phyloP scores from a whole-genome alignment of 2,797 vertebrate species.

The Remorina albescens region DNA sequence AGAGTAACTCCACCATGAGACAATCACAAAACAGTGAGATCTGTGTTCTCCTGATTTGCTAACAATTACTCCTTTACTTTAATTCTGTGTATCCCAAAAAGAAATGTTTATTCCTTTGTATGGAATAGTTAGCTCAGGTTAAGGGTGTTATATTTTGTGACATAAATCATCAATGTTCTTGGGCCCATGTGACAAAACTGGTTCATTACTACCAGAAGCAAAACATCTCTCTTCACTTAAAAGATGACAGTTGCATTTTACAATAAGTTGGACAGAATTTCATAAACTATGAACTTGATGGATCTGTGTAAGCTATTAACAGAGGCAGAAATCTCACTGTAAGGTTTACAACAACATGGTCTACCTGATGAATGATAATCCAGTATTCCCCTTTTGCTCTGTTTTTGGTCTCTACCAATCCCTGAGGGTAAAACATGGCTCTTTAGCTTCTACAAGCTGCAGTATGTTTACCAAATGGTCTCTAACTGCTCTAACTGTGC shows the following conservation, averaged over 20 bases:
- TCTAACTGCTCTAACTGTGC: too few species aligned
- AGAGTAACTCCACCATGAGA: background rate
- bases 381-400: too few species aligned
- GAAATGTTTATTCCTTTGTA: background rate
- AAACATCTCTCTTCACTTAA: conserved; percentile 26
- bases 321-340: too few species aligned
- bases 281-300: background rate
- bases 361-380: too few species aligned
- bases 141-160: background rate
- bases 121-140: background rate
- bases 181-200: conserved; percentile 30
- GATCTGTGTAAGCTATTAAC: too few species aligned
- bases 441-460: too few species aligned
- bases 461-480: too few species aligned
- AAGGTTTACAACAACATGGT: too few species aligned
- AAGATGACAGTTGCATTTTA: background rate
- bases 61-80: too few species aligned
- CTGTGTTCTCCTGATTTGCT: background rate
- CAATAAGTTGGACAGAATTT: background rate
- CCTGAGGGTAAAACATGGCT: too few species aligned
- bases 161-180: conserved; percentile 27
- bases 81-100: background rate
- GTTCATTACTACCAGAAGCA: conserved; percentile 25
- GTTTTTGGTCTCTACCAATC: too few species aligned
- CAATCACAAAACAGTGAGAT: background rate